A percentile compares a stretch with the other conserved stretches of the same genome.
phyloP scores from a whole-genome alignment of 1,140 invertebrate genomes.

The Brachionus plicatilis region DNA sequence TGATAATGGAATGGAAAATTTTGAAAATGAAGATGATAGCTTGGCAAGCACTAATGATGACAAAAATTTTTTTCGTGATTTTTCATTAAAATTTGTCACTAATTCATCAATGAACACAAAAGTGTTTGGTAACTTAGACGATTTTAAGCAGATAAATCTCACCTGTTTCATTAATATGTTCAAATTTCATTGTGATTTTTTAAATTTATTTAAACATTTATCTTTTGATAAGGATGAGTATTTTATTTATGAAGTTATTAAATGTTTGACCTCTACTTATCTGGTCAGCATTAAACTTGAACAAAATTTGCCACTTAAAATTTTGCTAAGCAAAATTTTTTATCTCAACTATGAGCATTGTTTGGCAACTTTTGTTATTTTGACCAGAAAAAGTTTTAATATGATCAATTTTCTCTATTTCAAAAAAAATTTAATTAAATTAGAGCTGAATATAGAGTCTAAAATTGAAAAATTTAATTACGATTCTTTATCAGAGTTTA shows the following conservation, averaged over 20 bases:
- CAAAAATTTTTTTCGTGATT: constrained; percentile 35
- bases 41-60: background rate
- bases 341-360: constrained; percentile 24
- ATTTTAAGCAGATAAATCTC: constrained; percentile 25
- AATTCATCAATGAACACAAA: background rate
- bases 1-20: background rate
- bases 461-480: background rate
- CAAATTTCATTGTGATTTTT: constrained; percentile 23
- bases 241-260: background rate
- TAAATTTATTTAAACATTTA: background rate
- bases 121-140: background rate
- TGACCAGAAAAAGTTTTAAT: background rate
- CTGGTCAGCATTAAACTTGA: background rate
- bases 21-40: background rate
- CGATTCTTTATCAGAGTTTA: background rate
- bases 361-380: constrained; percentile 1
- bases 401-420: constrained; percentile 4
- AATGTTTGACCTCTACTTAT: background rate
- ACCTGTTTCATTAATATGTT: constrained; percentile 1
- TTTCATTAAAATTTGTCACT: background rate
- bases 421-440: background rate
- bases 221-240: background rate
- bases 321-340: constrained; percentile 32
- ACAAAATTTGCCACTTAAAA: constrained; percentile 9
- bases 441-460: background rate